phyloP scores from a whole-genome alignment of 2,888 invertebrate species.

The Atethmia centrago region DNA sequence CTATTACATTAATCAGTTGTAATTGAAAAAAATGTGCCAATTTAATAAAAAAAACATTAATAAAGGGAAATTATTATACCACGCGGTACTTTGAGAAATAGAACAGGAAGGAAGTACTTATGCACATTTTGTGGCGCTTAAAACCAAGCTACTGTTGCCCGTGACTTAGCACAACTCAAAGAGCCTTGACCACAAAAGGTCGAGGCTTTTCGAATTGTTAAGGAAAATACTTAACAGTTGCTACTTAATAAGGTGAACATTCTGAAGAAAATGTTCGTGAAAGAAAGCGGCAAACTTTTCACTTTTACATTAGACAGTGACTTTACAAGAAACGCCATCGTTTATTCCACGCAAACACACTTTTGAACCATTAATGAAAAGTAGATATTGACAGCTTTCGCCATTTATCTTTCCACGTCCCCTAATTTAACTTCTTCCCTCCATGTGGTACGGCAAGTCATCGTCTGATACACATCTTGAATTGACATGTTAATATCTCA shows the following conservation, averaged over 20 bases:
- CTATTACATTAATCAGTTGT: slow-evolving; percentile 46
- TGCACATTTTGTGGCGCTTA: slow-evolving; percentile 46
- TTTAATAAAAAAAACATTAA: slow-evolving; percentile 57
- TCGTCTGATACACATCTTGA: slow-evolving; percentile 78
- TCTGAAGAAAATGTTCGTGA: slow-evolving; percentile 52
- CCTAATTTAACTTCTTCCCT: slow-evolving; percentile 83
- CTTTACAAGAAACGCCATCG: slow-evolving; percentile 72
- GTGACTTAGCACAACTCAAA: slow-evolving; percentile 52
- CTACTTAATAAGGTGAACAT: slow-evolving; percentile 56
- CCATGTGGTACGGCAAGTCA: slow-evolving; percentile 79
- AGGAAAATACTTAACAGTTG: slow-evolving; percentile 55
- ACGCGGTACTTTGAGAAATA: slow-evolving; percentile 30
- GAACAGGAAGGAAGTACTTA: slow-evolving; percentile 48
- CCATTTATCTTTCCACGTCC: slow-evolving; percentile 84
- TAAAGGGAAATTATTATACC: slow-evolving; percentile 53
- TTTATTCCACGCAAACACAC: slow-evolving; percentile 80
- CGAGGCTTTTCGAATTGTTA: slow-evolving; percentile 49
- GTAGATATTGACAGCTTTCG: slow-evolving; percentile 84
- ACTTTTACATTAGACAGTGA: slow-evolving; percentile 71
- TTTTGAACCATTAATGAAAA: slow-evolving; percentile 85
- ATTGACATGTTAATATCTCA: slow-evolving; percentile 82
- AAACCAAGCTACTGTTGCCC: slow-evolving; percentile 14
- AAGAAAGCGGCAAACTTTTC: slow-evolving; percentile 68
- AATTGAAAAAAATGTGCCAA: slow-evolving; percentile 61
- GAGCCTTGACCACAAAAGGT: slow-evolving; percentile 59